Conservation (phyloP, 2,888 invertebrate genomes). For the Antheraea assamensis region DNA sequence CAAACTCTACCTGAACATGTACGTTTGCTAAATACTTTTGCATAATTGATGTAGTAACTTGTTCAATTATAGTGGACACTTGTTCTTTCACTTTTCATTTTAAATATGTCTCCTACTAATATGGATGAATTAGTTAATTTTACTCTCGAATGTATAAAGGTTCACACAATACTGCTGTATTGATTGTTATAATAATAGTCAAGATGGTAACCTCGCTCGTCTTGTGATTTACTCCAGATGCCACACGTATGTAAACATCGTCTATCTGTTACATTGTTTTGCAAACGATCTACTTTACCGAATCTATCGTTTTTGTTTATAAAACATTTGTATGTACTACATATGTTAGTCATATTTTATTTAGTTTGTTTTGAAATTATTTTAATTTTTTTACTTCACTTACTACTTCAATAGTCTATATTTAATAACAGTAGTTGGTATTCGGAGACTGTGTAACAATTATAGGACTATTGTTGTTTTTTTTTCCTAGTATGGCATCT, state of each 20-base stretch:
- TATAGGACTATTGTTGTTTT: too few relatives aligned
- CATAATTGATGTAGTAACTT: too few relatives aligned
- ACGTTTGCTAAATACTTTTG: too few relatives aligned
- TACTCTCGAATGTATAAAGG: not conserved
- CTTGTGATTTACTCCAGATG: conserved; percentile 15
- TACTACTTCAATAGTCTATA: not conserved
- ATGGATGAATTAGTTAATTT: not conserved
- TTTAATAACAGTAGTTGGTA: too few relatives aligned
- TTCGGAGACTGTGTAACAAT: too few relatives aligned
- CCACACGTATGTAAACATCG: conserved; percentile 10
- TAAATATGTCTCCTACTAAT: not conserved
- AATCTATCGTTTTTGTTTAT: not conserved
- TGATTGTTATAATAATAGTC: conserved; percentile 8
- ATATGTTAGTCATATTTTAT: not conserved
- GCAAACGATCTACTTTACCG: not conserved
- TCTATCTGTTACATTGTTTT: conserved; percentile 19
- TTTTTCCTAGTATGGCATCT: too few relatives aligned
- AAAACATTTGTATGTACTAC: not conserved
- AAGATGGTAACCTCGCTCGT: conserved; percentile 5
- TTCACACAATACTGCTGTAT: not conserved
- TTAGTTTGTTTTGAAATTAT: not conserved
- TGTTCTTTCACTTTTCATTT: too few relatives aligned
- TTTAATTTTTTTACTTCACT: not conserved
- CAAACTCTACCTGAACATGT: too few relatives aligned
- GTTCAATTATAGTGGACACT: too few relatives aligned